Evolutionary conservation across 2,888 invertebrate genomes (phyloP).

Genomic region (Mesodorylaimus sp.): DNA sequence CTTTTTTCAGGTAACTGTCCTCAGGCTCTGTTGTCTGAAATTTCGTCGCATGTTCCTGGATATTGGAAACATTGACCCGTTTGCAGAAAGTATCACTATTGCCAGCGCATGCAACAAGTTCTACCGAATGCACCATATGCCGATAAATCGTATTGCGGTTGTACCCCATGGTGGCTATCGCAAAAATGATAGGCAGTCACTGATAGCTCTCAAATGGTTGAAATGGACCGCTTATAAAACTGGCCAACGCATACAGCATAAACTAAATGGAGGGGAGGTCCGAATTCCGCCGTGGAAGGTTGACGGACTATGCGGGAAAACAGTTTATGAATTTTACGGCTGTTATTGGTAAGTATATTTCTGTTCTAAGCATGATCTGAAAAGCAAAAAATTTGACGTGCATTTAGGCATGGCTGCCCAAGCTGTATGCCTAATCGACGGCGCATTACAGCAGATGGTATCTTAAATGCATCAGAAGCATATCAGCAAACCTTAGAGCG

Average conservation of each 20-base stretch:
- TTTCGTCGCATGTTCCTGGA: constrained; percentile 9
- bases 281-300: constrained; percentile 11
- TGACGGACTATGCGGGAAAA: constrained; percentile 12
- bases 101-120: constrained; percentile 13
- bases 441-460: too few species aligned
- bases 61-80: constrained; percentile 11
- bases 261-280: constrained; percentile 11
- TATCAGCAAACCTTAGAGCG: too few species aligned
- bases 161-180: constrained; percentile 12
- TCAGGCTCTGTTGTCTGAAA: too few species aligned
- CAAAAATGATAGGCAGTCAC: constrained; percentile 2
- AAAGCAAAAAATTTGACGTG: too few species aligned
- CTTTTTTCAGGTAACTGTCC: too few species aligned
- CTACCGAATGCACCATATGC: constrained; percentile 11
- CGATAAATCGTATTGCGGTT: constrained; percentile 12
- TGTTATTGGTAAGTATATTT: constrained; percentile 13
- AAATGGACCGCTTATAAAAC: constrained; percentile 9
- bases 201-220: constrained; percentile 13
- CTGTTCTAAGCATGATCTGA: too few species aligned
- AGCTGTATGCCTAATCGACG: too few species aligned
- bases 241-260: constrained; percentile 9
- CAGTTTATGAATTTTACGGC: constrained; percentile 15
- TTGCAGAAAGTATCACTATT: constrained; percentile 12
- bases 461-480: too few species aligned
- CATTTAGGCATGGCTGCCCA: too few species aligned